A percentile compares a stretch with the other conserved stretches of the same genome.
These are phyloP conservation scores for Acanthococcus lagerstroemiae DNA, from an alignment of 2,888 invertebrate species.

Conservation along the genomic window DNA sequence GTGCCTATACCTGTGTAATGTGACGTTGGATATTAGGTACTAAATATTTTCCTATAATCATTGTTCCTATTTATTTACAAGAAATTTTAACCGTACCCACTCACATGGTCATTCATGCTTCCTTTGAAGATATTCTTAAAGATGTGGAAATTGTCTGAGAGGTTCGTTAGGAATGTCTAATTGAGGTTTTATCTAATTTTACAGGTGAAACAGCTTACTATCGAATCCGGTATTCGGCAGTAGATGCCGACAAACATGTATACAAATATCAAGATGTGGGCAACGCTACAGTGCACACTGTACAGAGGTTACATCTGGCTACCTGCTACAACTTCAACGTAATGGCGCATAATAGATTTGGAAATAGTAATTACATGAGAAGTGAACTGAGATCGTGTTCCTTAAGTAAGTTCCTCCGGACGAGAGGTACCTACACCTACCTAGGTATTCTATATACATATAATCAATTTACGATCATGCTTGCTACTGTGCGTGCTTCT, in stretches of 20 bases:
- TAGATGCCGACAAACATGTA: conserved; percentile 46
- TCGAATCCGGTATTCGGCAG: conserved; percentile 56
- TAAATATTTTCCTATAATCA: no score
- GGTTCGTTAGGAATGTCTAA: not conserved
- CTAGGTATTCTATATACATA: no score
- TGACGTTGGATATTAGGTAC: no score
- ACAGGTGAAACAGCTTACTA: conserved; percentile 57
- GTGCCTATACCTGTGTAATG: no score
- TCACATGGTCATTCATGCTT: no score
- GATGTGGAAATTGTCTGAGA: not conserved
- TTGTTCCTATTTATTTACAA: no score
- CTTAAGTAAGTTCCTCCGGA: conserved; percentile 81
- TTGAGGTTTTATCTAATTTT: not conserved
- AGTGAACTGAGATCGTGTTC: conserved; percentile 76
- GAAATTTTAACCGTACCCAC: no score
- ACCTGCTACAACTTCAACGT: conserved; percentile 87
- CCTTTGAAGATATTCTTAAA: no score
- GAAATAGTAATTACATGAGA: conserved; percentile 72
- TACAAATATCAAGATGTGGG: conserved; percentile 72
- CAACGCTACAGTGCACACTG: conserved; percentile 52
- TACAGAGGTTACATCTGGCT: conserved; percentile 65
- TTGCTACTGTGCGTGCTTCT: no score
- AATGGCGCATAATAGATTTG: conserved; percentile 77
- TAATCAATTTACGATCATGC: no score
- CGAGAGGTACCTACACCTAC: no score